Conservation (phyloP, 2,797 vertebrate genomes). For the Poecile montanus region DNA sequence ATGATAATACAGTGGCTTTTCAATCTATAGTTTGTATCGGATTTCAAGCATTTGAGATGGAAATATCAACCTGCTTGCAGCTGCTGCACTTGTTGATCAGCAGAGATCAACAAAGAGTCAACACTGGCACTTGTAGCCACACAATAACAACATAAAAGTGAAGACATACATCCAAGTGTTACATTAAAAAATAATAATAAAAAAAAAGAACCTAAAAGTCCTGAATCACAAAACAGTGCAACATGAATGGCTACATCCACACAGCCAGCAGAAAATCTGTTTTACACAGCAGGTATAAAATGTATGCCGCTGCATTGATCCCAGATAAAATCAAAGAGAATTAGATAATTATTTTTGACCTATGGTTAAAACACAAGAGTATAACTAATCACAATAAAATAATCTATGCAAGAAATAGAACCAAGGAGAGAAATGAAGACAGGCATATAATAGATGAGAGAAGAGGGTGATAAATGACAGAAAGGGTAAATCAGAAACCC, state of each 20-base stretch:
- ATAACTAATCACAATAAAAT: not conserved
- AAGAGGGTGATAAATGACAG: constrained; percentile 22
- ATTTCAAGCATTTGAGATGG: not conserved
- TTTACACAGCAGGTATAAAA: not conserved
- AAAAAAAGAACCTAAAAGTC: not conserved
- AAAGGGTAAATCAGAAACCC: constrained; percentile 25
- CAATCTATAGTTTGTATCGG: not conserved
- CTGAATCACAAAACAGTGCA: not conserved
- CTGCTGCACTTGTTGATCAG: constrained; percentile 7
- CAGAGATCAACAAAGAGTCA: constrained; percentile 1
- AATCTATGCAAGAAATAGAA: not conserved
- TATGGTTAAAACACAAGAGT: not conserved
- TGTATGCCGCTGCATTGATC: not conserved
- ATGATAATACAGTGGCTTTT: not conserved
- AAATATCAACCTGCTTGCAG: constrained; percentile 5
- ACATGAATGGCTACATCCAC: not conserved
- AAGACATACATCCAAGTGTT: not conserved
- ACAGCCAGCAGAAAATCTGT: not conserved
- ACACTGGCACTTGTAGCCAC: not conserved
- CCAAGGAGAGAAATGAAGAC: constrained; percentile 27
- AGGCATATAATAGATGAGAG: not conserved
- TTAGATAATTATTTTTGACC: not conserved
- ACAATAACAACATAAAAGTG: not conserved
- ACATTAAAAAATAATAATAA: not conserved
- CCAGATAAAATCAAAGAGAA: not conserved